Base-by-base conservation (phyloP, 1,140 invertebrate species). In the Rhagoletis pomonella region DNA sequence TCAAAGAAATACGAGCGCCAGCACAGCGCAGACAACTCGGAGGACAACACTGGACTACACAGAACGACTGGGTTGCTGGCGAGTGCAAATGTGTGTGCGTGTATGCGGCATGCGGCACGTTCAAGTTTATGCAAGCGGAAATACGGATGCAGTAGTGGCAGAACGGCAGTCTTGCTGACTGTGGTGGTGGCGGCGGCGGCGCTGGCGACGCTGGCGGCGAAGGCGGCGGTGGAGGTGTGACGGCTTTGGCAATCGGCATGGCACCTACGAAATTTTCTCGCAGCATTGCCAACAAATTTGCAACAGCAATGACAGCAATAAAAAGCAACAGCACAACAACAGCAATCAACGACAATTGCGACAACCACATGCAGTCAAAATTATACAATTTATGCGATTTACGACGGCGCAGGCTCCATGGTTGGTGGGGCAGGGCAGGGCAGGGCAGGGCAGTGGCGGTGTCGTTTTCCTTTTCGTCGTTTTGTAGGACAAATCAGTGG, bases 361-460 rank as follows among this genome's bases (percentile, higher is more conserved):
- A 64, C 59, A 86, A 65, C 85, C 60, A 88, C 55, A 60, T 85
- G 67, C 55, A 86, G 90, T 92, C 90, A 90, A 91, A 92, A 92
- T 90, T 92, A 90, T 92, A 90, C 90, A 92, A 91, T 92, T 92
- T 91, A 91, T 92, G 90, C 90, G 91, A 90, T 89, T 90, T 89
- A 90, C 89, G 88, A 62, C 58, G 59, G 84, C 58, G 39, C 84
- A 60, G 59, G 58, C 55, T 85, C 39, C 67, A 88, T 88, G 86
- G 81, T 88, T 86, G 87, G 87, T 0, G 29, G 0, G 87, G 87
- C 19, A 87, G 86, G 65, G 19, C 65, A 69, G 86, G 65, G 19
- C 65, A 69, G 87, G 84, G 87, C 19, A 87, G 86, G 65, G 19
- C 65, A 69, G 65, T 59, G 86, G 17, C 42, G 84, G 12, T 73